phyloP scores from a whole-genome alignment of 1,140 invertebrate genomes.

The Drosophila lini region DNA sequence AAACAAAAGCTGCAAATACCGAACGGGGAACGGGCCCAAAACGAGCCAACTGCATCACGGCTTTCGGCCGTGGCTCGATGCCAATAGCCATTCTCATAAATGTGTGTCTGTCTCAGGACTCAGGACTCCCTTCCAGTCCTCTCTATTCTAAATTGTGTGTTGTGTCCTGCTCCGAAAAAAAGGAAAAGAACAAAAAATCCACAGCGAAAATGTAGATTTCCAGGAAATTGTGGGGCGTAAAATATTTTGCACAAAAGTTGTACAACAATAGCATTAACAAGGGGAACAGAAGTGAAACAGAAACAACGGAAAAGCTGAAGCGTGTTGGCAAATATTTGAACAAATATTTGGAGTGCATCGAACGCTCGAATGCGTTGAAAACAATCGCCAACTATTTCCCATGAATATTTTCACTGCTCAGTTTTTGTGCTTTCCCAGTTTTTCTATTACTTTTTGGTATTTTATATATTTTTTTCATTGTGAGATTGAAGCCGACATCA shows the following conservation, averaged over 20 bases:
- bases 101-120: conserved; percentile 29
- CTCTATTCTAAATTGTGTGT: conserved; percentile 1
- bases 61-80: conserved; percentile 62
- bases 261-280: conserved; percentile 72
- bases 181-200: not conserved
- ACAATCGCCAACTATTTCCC: conserved; percentile 59
- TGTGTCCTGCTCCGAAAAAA: conserved; percentile 28
- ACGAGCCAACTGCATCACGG: conserved; percentile 53
- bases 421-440: not conserved
- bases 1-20: conserved; percentile 69
- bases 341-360: conserved; percentile 72
- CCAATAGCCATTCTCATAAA: conserved; percentile 63
- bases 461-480: not conserved
- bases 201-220: conserved; percentile 42
- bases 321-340: conserved; percentile 60
- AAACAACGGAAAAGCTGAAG: conserved; percentile 5
- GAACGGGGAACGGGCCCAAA: conserved; percentile 32
- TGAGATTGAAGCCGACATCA: not conserved
- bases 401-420: conserved; percentile 22
- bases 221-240: conserved; percentile 58
- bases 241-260: conserved; percentile 75
- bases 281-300: conserved; percentile 35
- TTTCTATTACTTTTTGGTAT: conserved; percentile 5
- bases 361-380: conserved; percentile 56
- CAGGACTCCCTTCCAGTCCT: not conserved